Conservation (phyloP, 2,888 invertebrate species). For the Lithosia quadra region DNA sequence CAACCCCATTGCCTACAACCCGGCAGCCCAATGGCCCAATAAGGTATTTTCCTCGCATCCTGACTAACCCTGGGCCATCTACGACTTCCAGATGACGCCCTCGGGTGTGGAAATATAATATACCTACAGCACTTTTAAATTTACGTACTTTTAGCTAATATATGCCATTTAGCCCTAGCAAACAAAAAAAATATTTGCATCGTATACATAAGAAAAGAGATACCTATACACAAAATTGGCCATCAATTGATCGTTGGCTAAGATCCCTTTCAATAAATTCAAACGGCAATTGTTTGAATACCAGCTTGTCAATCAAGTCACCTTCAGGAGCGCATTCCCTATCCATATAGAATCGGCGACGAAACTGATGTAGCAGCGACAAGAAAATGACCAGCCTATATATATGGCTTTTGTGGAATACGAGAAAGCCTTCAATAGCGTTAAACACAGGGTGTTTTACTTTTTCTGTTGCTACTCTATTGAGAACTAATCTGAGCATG, state of each 20-base stretch:
- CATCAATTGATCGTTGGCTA: neutral
- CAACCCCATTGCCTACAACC: no score
- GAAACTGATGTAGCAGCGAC: neutral
- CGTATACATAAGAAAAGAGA: neutral
- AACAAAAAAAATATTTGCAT: neutral
- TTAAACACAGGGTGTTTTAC: neutral
- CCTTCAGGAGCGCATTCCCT: slow-evolving; percentile 4
- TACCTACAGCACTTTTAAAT: no score
- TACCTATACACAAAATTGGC: neutral
- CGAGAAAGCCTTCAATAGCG: neutral
- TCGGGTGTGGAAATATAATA: no score
- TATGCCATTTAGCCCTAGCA: neutral
- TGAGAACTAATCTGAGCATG: neutral
- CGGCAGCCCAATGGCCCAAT: no score
- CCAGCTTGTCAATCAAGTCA: neutral
- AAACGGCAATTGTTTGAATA: neutral
- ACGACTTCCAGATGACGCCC: no score
- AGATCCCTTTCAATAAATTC: neutral
- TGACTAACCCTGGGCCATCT: no score
- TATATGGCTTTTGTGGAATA: neutral
- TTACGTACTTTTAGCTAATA: no score
- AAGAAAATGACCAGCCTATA: slow-evolving; percentile 4
- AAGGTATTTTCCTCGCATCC: no score
- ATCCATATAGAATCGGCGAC: slow-evolving; percentile 1
- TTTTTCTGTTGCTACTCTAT: neutral